Evolutionary conservation across 1,140 invertebrate species (phyloP).

Genomic region (Orius insidiosus): DNA sequence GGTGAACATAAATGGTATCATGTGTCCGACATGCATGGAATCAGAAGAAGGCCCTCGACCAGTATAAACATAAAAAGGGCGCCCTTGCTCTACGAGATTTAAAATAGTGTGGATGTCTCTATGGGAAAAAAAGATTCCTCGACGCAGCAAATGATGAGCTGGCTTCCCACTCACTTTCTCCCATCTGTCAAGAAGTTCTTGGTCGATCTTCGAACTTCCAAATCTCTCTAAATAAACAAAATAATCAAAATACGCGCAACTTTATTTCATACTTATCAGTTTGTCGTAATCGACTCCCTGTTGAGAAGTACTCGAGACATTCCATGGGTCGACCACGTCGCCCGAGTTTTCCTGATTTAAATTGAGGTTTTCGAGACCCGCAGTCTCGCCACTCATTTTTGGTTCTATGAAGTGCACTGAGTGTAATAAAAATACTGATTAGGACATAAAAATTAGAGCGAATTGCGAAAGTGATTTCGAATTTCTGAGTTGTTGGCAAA

Average conservation of each 20-base stretch:
- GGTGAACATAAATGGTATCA: constrained; percentile 93
- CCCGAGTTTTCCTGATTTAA: constrained; percentile 24
- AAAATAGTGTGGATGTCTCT: constrained; percentile 73
- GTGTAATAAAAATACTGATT: no score
- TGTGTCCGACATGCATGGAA: constrained; percentile 92
- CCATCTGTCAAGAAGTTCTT: constrained; percentile 66
- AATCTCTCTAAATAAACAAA: constrained; percentile 58
- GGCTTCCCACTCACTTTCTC: constrained; percentile 75
- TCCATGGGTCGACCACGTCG: constrained; percentile 91
- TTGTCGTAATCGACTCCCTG: constrained; percentile 96
- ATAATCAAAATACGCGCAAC: background rate
- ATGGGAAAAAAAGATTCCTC: constrained; percentile 97
- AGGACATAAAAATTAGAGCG: no score
- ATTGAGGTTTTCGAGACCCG: constrained; percentile 8
- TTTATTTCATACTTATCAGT: constrained; percentile 66
- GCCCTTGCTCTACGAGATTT: constrained; percentile 66
- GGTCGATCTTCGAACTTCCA: constrained; percentile 82
- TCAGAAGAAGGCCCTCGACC: constrained; percentile 91
- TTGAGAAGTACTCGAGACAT: constrained; percentile 65
- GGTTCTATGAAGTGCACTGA: no score
- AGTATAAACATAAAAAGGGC: constrained; percentile 97
- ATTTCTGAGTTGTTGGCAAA: no score
- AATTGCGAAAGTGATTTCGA: no score
- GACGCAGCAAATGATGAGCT: constrained; percentile 73
- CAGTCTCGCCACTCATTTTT: no score